phyloP scores from a whole-genome alignment of 2,113 vertebrate genomes.

The Apteryx mantelli region DNA sequence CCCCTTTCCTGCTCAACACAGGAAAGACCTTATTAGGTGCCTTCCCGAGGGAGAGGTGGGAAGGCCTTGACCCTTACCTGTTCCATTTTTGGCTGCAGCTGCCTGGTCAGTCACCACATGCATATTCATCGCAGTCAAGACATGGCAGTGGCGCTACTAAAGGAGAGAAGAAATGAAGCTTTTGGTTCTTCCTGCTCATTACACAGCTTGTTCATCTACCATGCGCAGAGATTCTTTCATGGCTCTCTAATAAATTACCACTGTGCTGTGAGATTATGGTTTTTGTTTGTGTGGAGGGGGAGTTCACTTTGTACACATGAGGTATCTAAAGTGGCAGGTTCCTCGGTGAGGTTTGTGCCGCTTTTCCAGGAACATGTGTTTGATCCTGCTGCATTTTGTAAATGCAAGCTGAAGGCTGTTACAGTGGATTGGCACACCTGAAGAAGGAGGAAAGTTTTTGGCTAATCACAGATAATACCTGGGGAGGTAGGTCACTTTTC shows the following conservation, averaged over 20 bases:
- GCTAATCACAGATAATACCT: neutral
- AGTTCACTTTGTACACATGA: neutral
- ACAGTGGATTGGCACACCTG: neutral
- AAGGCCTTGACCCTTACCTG: neutral
- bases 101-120: neutral
- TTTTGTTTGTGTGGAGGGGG: neutral
- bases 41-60: neutral
- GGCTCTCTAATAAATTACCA: constrained; percentile 29
- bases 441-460: neutral
- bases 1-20: neutral
- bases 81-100: neutral
- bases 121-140: accelerated
- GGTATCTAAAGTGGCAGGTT: neutral
- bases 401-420: neutral
- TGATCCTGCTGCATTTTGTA: neutral
- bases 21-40: neutral
- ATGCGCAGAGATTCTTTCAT: neutral
- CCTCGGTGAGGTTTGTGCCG: neutral
- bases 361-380: neutral
- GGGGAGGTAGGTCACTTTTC: neutral
- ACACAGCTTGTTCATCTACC: neutral
- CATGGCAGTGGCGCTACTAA: neutral
- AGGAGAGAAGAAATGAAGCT: neutral
- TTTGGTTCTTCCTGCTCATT: neutral
- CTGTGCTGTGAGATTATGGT: constrained; percentile 2